Base-by-base conservation (phyloP, 53 echinoderm and acorn worm species). In the Henricia sp. region DNA sequence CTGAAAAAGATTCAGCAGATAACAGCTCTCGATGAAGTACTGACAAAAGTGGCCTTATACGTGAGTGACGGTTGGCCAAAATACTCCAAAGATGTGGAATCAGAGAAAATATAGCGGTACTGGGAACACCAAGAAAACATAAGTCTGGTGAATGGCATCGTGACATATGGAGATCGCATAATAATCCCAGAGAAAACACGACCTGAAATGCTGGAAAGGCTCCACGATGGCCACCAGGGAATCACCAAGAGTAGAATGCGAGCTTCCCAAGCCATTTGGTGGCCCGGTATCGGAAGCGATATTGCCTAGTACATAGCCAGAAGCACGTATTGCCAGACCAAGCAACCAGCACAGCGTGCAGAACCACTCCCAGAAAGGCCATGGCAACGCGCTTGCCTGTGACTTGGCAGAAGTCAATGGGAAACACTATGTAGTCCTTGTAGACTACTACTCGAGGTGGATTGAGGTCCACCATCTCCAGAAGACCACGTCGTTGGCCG, bases 201-300 rank as follows among this genome's bases (percentile, higher is more conserved):
- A 4, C 55, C 4, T 4, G 30, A 52, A 2, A 53, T 53, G 29
- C 55, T 52, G 33, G 13, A 29, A 9, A 83, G 68, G 23, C 52
- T 83, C 40, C 83, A 83, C 28, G 52, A 39, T 0, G 54, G 83
- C 20, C 54, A 83, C 53, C 52, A 39, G 23, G 53, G 68, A 83
- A 83, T 83, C n/a, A 52, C 69, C 24, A 83, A 83, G 60, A 68
- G 69, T 21, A 68, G 54, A 53, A 42, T 46, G 1, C 37, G 55
- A 37, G 83, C 83, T 83, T 53, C 52, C 3, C 68, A 83, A 83
- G 54, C 83, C 17, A 39, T 68, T 37, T 83, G 83, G 83, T 83
- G 83, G 83, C 84, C 84, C 17, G 42, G 70, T 25, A 84, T 71
- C 39, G 41, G 84, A 25, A 55, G 11, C 11, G 55, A 70, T 6